A percentile compares a stretch with the other conserved stretches of the same genome.
Evolutionary conservation across 2,888 invertebrate genomes (phyloP).

Genomic region (Molorchus minor): DNA sequence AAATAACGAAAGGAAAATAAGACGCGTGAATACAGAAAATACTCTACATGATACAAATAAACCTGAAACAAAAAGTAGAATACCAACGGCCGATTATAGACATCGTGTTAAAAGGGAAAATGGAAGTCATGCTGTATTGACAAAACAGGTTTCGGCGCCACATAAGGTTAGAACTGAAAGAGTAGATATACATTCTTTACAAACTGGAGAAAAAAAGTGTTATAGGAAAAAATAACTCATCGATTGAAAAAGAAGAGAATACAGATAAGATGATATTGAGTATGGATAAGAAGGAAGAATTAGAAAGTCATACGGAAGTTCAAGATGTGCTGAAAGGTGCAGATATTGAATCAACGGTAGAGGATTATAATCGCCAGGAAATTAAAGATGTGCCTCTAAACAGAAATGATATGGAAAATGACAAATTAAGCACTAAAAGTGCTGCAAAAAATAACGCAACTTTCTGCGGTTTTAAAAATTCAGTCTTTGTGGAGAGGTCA

Average conservation of each 20-base stretch:
- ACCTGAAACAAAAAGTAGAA: slow-evolving; percentile 6
- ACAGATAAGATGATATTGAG: neutral
- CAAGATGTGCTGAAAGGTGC: slow-evolving; percentile 35
- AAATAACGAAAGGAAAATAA: slow-evolving; percentile 23
- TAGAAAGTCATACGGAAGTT: slow-evolving; percentile 43
- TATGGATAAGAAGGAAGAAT: neutral
- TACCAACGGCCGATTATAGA: slow-evolving; percentile 15
- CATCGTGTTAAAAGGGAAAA: slow-evolving; percentile 8
- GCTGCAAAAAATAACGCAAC: slow-evolving; percentile 3
- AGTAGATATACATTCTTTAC: neutral
- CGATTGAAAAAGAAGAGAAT: neutral
- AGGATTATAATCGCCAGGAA: slow-evolving; percentile 40
- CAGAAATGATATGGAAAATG: slow-evolving; percentile 1
- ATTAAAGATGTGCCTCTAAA: slow-evolving; percentile 36
- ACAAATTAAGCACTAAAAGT: neutral
- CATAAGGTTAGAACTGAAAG: neutral
- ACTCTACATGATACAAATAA: slow-evolving; percentile 14
- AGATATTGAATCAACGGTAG: slow-evolving; percentile 33
- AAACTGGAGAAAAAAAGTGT: neutral
- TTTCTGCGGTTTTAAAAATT: slow-evolving; percentile 37
- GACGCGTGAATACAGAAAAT: slow-evolving; percentile 19
- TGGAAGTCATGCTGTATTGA: slow-evolving; percentile 5
- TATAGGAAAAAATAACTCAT: neutral
- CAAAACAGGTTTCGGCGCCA: neutral
- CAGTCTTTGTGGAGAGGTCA: slow-evolving; percentile 44